These are phyloP conservation scores for Perca schrenkii DNA, from an alignment of 2,113 vertebrate genomes.

Conservation along the genomic window DNA sequence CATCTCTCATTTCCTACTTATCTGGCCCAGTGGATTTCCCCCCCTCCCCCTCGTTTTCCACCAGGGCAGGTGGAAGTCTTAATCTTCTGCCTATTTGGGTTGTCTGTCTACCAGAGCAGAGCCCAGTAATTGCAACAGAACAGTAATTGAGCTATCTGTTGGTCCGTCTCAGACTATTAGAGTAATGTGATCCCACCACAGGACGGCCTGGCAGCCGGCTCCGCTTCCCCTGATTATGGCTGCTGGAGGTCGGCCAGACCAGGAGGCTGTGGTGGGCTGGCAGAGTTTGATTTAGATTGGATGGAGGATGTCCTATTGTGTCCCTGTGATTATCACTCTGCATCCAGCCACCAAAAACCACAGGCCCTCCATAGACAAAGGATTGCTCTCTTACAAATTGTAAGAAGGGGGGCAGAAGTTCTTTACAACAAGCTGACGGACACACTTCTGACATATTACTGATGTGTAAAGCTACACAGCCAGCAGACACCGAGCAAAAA, in stretches of 20 bases:
- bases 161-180: conserved; percentile 68
- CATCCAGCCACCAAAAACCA: conserved; percentile 12
- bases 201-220: conserved; percentile 42
- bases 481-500: not conserved
- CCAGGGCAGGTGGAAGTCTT: conserved; percentile 68
- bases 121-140: conserved; percentile 61
- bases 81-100: conserved; percentile 58
- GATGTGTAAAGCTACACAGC: not conserved
- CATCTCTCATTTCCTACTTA: conserved; percentile 49
- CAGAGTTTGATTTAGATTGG: conserved; percentile 39
- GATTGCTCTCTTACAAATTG: not conserved
- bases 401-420: no score
- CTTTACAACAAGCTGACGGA: not conserved
- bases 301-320: conserved; percentile 38
- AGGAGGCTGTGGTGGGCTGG: conserved; percentile 13
- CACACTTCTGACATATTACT: not conserved
- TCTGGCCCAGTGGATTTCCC: conserved; percentile 19
- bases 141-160: conserved; percentile 73
- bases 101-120: conserved; percentile 32
- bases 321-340: conserved; percentile 10
- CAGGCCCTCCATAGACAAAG: not conserved
- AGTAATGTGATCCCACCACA: conserved; percentile 69
- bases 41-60: conserved; percentile 19
- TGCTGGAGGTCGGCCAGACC: conserved; percentile 70
- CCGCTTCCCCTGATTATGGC: conserved; percentile 63